Conservation (phyloP, 2,888 invertebrate genomes). For the Gnatocerus cornutus region DNA sequence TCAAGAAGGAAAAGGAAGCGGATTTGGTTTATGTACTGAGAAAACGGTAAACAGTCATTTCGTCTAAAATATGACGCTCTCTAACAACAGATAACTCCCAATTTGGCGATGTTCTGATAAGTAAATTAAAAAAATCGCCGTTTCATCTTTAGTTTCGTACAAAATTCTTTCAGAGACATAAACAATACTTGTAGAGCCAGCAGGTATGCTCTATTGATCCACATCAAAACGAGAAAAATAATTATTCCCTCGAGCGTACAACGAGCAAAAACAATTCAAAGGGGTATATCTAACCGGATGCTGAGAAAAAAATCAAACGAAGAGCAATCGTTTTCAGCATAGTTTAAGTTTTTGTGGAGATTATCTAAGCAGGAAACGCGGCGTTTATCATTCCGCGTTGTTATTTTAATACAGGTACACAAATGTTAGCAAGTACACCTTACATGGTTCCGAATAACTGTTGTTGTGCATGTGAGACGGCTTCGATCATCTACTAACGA, state of each 20-base stretch:
- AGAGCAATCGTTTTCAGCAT: constrained; percentile 48
- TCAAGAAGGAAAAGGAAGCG: constrained; percentile 44
- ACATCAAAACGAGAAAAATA: constrained; percentile 32
- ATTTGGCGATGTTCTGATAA: neutral
- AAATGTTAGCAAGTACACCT: constrained; percentile 54
- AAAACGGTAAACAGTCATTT: constrained; percentile 25
- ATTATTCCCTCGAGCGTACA: constrained; percentile 22
- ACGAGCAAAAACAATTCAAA: constrained; percentile 26
- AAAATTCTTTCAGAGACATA: too few relatives aligned
- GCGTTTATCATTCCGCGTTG: constrained; percentile 54
- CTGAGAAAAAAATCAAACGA: constrained; percentile 33
- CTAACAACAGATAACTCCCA: neutral
- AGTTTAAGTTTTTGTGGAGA: constrained; percentile 46
- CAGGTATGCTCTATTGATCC: constrained; percentile 29
- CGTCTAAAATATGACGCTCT: constrained; percentile 15
- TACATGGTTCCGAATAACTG: constrained; percentile 55
- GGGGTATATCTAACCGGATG: constrained; percentile 44
- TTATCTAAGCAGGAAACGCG: constrained; percentile 57
- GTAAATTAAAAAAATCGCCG: too few relatives aligned
- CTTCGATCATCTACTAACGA: constrained; percentile 9
- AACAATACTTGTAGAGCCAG: constrained; percentile 2
- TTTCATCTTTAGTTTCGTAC: too few relatives aligned
- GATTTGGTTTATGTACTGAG: constrained; percentile 40
- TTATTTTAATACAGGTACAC: constrained; percentile 56
- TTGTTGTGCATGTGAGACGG: too few relatives aligned